Evolutionary conservation across 2,113 vertebrate genomes (phyloP), one percentile per base, ranked within the genome.

Genomic region (Ochotona princeps): DNA sequence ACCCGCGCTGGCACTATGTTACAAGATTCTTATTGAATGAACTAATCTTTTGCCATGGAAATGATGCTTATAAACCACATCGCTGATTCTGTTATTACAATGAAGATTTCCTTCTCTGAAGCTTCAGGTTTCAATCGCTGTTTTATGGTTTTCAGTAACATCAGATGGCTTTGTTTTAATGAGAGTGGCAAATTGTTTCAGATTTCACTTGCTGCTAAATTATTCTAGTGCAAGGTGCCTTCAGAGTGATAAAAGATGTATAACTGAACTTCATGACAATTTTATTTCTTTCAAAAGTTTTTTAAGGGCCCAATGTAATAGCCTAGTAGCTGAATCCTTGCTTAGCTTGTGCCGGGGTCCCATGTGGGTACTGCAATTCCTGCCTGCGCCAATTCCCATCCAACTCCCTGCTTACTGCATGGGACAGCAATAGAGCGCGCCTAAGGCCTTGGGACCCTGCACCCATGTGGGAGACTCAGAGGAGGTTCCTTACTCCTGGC

Each of bases 11-110:
- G 95, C 96, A 95, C 97, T 96, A 83, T 89, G 97, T 98, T 97
- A 97, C 98, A 96, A 96, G 96, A 95, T 97, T 97, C 96, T 98
- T 97, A 98, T 97, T 97, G 97, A 96, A 96, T 96, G 88, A 96
- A 97, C 96, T 97, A 97, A 98, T 98, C 95, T 97, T 98, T 97
- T 96, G 95, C 97, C 38, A 83, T 93, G 89, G 88, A 98, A 97
- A 98, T 96, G 0, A 92, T 96, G 91, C 96, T 96, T 97, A 94
- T 95, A 97, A 97, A 89, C 97, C 97, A 97, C 91, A 35, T 74
- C 96, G 95, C 87, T 97, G 94, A 97, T 97, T 97, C 96, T 91
- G 97, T 97, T 96, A 94, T 94, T 93, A 90, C 87, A 96, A 95
- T 94, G 92, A 97, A 97, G 85, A 96, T 94, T 95, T 94, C 25